Percentiles rank a stretch among this genome's conserved stretches.
Evolutionary conservation across 2,888 invertebrate genomes (phyloP).

Genomic region (Odontocolon sp.): DNA sequence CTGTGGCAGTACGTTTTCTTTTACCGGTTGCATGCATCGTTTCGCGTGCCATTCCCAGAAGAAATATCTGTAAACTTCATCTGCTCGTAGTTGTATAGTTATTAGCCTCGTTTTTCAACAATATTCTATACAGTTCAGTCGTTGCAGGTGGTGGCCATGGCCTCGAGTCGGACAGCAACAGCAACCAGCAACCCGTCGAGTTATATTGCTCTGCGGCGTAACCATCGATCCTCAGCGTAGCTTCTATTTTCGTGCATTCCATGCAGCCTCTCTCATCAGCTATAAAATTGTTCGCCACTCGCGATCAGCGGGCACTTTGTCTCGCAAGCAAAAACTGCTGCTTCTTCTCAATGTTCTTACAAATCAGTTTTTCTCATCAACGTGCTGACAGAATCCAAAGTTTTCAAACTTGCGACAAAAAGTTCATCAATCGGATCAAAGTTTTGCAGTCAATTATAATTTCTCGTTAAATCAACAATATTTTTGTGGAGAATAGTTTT

Average conservation of each 20-base stretch:
- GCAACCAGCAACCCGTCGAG: slow-evolving; percentile 4
- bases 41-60: not conserved
- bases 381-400: no score
- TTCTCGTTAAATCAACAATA: no score
- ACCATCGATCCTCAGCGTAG: slow-evolving; percentile 55
- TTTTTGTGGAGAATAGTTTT: no score
- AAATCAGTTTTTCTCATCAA: no score
- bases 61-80: not conserved
- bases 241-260: slow-evolving; percentile 60
- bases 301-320: not conserved
- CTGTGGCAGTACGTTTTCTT: not conserved
- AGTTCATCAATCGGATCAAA: no score
- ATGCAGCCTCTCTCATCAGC: slow-evolving; percentile 36
- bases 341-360: no score
- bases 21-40: not conserved
- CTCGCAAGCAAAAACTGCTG: no score
- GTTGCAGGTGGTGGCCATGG: slow-evolving; percentile 35
- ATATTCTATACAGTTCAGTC: slow-evolving; percentile 7
- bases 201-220: slow-evolving; percentile 39
- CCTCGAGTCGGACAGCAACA: slow-evolving; percentile 40
- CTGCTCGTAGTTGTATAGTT: not conserved
- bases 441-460: no score
- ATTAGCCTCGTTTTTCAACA: slow-evolving; percentile 38
- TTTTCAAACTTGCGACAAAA: no score
- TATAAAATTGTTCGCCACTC: not conserved